A percentile compares a stretch with the other conserved stretches of the same genome.
phyloP scores from a whole-genome alignment of 2,113 vertebrate genomes.

The Tapirus terrestris region DNA sequence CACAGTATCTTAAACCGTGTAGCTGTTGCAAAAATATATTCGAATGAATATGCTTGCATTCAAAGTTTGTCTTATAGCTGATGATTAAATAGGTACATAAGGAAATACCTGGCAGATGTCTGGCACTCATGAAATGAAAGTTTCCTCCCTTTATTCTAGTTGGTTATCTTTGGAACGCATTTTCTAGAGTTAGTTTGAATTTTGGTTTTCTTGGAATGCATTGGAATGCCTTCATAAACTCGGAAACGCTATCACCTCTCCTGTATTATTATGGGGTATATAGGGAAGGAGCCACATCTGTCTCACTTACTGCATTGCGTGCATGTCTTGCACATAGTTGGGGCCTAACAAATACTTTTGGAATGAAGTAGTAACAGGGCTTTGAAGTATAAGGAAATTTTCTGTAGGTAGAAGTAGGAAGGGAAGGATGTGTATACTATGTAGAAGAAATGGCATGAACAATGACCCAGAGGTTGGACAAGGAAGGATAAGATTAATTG shows the following conservation, averaged over 20 bases:
- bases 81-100: not conserved
- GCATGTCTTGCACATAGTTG: not conserved
- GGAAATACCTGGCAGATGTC: not conserved
- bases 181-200: not conserved
- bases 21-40: not conserved
- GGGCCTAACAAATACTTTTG: not conserved
- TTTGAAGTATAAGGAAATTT: slow-evolving; percentile 1
- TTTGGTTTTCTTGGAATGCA: not conserved
- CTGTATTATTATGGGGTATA: not conserved
- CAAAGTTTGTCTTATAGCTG: not conserved
- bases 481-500: not conserved
- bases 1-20: not conserved
- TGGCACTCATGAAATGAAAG: not conserved
- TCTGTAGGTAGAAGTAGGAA: not conserved
- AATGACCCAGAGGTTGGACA: not conserved
- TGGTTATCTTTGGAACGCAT: not conserved
- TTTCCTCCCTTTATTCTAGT: not conserved
- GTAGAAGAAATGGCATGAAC: not conserved
- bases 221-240: not conserved
- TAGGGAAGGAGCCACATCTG: not conserved
- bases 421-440: not conserved
- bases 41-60: not conserved
- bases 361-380: not conserved
- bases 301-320: not conserved
- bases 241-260: not conserved